These are phyloP conservation scores for Danio jaintianensis DNA, from an alignment of 2,797 vertebrate species.

Conservation along the genomic window DNA sequence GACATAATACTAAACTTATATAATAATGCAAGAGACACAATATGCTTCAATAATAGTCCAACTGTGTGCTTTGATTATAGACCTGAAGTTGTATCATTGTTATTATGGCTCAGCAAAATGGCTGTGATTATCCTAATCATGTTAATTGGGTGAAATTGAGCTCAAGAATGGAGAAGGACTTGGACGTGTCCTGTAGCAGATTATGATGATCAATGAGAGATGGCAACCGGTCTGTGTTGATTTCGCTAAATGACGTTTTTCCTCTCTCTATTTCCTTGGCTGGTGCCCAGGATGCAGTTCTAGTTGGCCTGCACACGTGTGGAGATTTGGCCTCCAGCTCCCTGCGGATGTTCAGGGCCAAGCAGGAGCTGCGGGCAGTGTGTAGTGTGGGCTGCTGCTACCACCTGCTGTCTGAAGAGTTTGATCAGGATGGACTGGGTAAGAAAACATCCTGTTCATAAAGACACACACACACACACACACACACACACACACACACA, in stretches of 20 bases:
- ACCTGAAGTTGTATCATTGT: conserved; percentile 29
- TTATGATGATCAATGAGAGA: conserved; percentile 30
- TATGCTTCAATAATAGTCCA: neutral
- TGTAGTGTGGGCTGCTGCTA: conserved; percentile 98
- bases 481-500: conserved; percentile 26
- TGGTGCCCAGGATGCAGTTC: conserved; percentile 83
- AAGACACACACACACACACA: conserved; percentile 4
- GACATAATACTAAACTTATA: too few relatives aligned
- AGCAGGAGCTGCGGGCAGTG: conserved; percentile 88
- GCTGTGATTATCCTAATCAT: conserved; percentile 41
- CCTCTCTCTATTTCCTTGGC: neutral
- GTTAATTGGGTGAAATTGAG: conserved; percentile 46
- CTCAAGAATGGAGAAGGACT: conserved; percentile 29
- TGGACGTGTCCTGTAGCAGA: conserved; percentile 9
- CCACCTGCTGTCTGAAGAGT: conserved; percentile 84
- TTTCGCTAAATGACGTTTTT: conserved; percentile 16
- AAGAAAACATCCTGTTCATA: conserved; percentile 22
- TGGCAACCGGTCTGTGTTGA: conserved; percentile 4
- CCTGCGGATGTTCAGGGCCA: conserved; percentile 87
- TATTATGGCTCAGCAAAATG: conserved; percentile 9
- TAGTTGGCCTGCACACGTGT: conserved; percentile 97
- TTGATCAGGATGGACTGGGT: conserved; percentile 78
- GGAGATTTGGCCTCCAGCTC: conserved; percentile 90
- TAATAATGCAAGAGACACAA: too few relatives aligned
- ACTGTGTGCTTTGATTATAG: conserved; percentile 25